Evolutionary conservation across 1,140 invertebrate genomes (phyloP), one percentile per base, ranked within the genome.

Genomic region (Cydia splendana): DNA sequence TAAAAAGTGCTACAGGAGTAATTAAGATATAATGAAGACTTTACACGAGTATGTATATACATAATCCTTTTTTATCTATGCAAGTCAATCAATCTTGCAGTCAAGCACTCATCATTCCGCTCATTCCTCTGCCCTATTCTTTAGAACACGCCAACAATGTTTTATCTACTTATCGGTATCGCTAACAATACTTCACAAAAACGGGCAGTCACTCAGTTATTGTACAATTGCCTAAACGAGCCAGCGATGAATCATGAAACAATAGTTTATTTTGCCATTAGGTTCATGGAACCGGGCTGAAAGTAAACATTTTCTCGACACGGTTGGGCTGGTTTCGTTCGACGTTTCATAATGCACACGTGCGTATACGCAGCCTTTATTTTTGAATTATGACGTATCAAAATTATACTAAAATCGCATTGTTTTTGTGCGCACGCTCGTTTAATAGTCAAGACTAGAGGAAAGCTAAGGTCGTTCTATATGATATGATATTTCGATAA

Each of bases 231-330:
- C 67, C 67, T 71, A 71, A 71, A 71, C 38, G n/a, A 45, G 38
- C 67, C 15, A 38, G 18, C 67, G 57, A 76, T 67, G 73, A 80
- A 67, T 67, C 76, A 76, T 45, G 51, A 80, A 80, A 79, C 76
- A 80, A 83, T 84, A 80, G 82, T 85, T 87, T 88, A 85, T 86
- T 87, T 87, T 78, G 83, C 78, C 74, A 76, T 71, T 74, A 83
- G 77, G 79, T 88, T 85, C 83, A 87, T 79, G 80, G 85, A 88
- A 87, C 76, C 77, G 79, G 80, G 80, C 81, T 83, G 79, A 83
- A 85, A 85, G 82, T 87, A 87, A 89, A 89, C 83, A 85, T 81
- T 85, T 85, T 82, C 85, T 78, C 74, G 51, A 79, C 79, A 71
- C 81, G 78, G 82, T 82, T 81, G 81, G 78, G 79, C 73, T 57